Conservation (phyloP, 2,888 invertebrate genomes). For the Scaptomyza tumidula region DNA sequence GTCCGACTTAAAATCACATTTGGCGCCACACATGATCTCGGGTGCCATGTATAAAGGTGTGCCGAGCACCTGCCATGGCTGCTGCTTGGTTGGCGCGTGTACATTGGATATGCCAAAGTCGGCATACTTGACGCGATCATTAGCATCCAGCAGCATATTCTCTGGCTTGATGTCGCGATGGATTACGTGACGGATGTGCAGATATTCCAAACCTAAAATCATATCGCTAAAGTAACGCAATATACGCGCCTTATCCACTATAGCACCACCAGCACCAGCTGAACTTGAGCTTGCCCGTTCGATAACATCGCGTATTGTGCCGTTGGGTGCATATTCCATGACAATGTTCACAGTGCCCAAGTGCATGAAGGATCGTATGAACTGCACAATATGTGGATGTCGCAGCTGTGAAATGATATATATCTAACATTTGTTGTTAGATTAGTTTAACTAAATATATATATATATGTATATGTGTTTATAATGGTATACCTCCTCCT, state of each 20-base stretch:
- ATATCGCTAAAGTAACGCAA: constrained; percentile 84
- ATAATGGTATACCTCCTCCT: constrained; percentile 71
- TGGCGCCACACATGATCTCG: constrained; percentile 88
- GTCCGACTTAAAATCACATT: constrained; percentile 89
- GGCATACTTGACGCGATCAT: constrained; percentile 89
- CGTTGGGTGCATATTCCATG: constrained; percentile 82
- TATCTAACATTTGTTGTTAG: constrained; percentile 50
- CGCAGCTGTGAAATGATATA: constrained; percentile 83
- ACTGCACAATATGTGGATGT: constrained; percentile 82
- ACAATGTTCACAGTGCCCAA: constrained; percentile 80
- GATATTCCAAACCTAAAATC: constrained; percentile 83
- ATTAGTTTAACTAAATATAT: background rate
- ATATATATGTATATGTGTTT: background rate
- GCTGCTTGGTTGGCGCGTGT: constrained; percentile 63
- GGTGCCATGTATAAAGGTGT: constrained; percentile 91
- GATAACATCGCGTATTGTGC: constrained; percentile 80
- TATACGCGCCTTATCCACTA: constrained; percentile 61
- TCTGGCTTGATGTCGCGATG: constrained; percentile 90
- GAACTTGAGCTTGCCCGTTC: constrained; percentile 11
- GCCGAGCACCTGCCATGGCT: constrained; percentile 82
- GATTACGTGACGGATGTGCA: constrained; percentile 84
- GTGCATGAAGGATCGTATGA: constrained; percentile 77
- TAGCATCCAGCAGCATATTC: constrained; percentile 88
- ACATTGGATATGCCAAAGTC: constrained; percentile 87
- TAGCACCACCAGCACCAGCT: constrained; percentile 10